Conservation (phyloP, 2,113 vertebrate genomes). For the Larimichthys crocea region DNA sequence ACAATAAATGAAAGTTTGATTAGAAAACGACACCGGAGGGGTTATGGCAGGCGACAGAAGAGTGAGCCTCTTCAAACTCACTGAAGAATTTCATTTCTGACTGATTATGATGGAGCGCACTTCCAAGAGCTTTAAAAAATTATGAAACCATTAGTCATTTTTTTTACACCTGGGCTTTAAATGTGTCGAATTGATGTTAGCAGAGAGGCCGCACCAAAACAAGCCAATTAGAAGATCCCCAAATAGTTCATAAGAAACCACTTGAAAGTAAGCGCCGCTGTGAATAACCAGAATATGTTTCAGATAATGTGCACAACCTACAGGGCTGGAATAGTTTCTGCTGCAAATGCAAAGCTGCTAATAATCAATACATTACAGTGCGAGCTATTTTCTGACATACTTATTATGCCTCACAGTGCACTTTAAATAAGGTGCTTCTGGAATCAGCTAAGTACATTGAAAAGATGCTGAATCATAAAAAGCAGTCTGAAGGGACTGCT, state of each 20-base stretch:
- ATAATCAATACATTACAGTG: constrained; percentile 34
- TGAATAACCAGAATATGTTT: background rate
- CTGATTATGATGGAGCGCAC: constrained; percentile 25
- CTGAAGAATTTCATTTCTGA: constrained; percentile 33
- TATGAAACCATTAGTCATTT: background rate
- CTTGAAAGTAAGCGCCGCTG: background rate
- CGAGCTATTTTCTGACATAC: constrained; percentile 19
- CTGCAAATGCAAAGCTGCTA: constrained; percentile 39
- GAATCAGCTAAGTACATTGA: constrained; percentile 37
- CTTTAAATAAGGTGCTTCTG: constrained; percentile 29
- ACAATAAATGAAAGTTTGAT: constrained; percentile 74
- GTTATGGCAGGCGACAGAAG: constrained; percentile 36
- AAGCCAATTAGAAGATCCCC: background rate
- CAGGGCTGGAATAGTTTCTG: background rate
- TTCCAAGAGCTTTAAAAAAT: constrained; percentile 23
- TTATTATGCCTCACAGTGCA: constrained; percentile 21
- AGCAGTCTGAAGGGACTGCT: constrained; percentile 13
- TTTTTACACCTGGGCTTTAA: background rate
- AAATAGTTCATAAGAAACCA: background rate
- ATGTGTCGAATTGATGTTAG: background rate
- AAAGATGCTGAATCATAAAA: constrained; percentile 67
- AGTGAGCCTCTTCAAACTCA: constrained; percentile 20
- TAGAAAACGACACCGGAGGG: constrained; percentile 63
- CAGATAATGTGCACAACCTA: constrained; percentile 17
- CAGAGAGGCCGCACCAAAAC: background rate